A percentile compares a stretch with the other conserved stretches of the same genome.
phyloP scores from a whole-genome alignment of 2,113 vertebrate species.

The Xenopus laevis region DNA sequence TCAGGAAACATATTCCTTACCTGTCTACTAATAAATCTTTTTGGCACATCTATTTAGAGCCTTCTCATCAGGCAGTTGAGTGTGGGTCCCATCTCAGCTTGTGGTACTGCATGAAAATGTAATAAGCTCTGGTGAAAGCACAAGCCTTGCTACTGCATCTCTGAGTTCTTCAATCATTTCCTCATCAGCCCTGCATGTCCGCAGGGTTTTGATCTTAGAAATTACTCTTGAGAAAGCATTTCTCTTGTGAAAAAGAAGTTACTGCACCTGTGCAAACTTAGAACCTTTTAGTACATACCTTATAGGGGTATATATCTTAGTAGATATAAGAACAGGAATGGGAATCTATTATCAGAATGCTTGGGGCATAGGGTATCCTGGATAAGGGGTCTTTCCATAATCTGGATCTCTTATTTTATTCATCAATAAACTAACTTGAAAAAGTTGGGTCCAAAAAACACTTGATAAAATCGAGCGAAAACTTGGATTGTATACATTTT shows the following conservation, averaged over 20 bases:
- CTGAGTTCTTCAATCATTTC: constrained; percentile 17
- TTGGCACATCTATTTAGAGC: constrained; percentile 35
- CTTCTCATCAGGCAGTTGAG: constrained; percentile 6
- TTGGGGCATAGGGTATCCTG: too few species aligned
- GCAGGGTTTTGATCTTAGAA: constrained; percentile 4
- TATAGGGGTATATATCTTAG: too few species aligned
- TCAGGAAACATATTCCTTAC: constrained; percentile 1
- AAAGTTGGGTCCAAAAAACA: too few species aligned
- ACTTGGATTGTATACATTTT: too few species aligned
- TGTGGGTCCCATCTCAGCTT: constrained; percentile 11
- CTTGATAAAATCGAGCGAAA: too few species aligned
- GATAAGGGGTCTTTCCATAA: too few species aligned
- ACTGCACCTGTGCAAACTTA: too few species aligned
- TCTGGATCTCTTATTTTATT: too few species aligned
- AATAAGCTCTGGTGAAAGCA: not conserved
- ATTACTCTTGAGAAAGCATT: not conserved
- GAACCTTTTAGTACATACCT: too few species aligned
- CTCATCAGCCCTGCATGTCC: constrained; percentile 12
- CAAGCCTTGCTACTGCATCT: not conserved
- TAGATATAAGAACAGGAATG: too few species aligned
- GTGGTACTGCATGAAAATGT: constrained; percentile 12
- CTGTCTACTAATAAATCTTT: constrained; percentile 20
- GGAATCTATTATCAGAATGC: too few species aligned
- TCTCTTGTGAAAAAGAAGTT: not conserved
- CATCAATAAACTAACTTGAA: too few species aligned